Base-by-base conservation (phyloP, 2,888 invertebrate genomes). In the Baccha elongata region DNA sequence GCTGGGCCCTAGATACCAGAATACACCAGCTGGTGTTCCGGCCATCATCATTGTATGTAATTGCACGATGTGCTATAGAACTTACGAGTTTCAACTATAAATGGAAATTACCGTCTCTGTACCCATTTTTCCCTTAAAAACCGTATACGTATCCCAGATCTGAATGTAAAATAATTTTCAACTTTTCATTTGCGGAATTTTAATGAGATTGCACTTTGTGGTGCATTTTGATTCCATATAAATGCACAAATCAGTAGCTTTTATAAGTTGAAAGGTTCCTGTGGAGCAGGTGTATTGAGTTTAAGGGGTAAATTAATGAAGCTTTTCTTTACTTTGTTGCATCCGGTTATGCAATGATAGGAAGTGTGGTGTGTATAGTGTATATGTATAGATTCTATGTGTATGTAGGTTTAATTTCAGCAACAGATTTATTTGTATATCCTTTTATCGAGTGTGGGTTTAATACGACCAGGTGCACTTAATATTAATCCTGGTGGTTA, bases 141-240 rank as follows among this genome's bases (percentile, higher is more conserved):
- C 23, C 23, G 5, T 23, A 23, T 23, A n/a, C n/a, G n/a, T n/a
- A n/a, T 3, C 23, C 5, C 23, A 5, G 23, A 23, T 21, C 13
- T 23, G 40, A 60, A 35, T 62, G 26, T 40, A 42, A 48, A 62
- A 69, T 64, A 40, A 62, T 69, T 69, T 67, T 46, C 53, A 76
- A 48, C 62, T 64, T 71, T 69, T 69, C 75, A 64, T 76, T 71
- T 53, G 44, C n/a, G 62, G 71, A 76, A 76, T 76, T 76, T 69
- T 76, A 76, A 76, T 71, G 55, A 71, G 76, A 69, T 76, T 71
- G 55, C 69, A 69, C 40, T 71, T 64, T 48, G 71, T 53, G 46
- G 46, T 64, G 76, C 55, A 76, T 42, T 64, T 76, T 55, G 71
- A 75, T 69, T 62, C 26, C 60, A 68, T 69, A 55, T 10, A 19